These are phyloP conservation scores for Drosophila orosa DNA, from an alignment of 1,140 invertebrate species.

Conservation along the genomic window DNA sequence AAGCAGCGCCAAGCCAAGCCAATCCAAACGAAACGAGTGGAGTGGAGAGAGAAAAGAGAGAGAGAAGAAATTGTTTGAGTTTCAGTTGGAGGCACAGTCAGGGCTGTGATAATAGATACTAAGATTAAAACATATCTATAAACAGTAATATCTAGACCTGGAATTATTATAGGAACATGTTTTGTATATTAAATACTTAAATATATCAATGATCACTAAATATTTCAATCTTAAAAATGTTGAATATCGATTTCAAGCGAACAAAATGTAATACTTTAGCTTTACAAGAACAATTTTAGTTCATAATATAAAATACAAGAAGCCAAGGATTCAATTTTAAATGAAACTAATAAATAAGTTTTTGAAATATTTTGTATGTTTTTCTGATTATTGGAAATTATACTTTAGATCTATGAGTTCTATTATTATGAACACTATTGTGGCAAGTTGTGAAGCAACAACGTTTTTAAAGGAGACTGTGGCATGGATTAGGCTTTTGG, in stretches of 20 bases:
- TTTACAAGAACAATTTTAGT: too few species aligned
- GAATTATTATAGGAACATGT: too few species aligned
- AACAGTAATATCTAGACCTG: too few species aligned
- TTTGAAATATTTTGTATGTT: neutral
- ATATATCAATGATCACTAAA: neutral
- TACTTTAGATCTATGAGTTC: neutral
- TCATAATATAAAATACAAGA: too few species aligned
- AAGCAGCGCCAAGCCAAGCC: slow-evolving; percentile 14
- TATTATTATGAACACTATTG: neutral
- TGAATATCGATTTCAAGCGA: too few species aligned
- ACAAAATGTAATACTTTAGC: too few species aligned
- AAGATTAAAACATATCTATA: too few species aligned
- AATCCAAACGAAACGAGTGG: slow-evolving; percentile 38
- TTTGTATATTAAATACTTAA: neutral
- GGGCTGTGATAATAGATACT: slow-evolving; percentile 10
- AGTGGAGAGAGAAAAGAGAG: neutral
- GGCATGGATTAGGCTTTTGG: slow-evolving; percentile 16
- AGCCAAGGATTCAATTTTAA: too few species aligned
- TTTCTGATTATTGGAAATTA: neutral
- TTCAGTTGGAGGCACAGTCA: slow-evolving; percentile 46
- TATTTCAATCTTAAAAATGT: neutral
- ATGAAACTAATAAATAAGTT: too few species aligned
- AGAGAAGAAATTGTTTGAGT: slow-evolving; percentile 34
- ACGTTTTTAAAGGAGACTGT: slow-evolving; percentile 47
- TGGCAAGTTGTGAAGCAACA: slow-evolving; percentile 23